phyloP scores from a whole-genome alignment of 2,113 vertebrate species.

The Apteryx mantelli region DNA sequence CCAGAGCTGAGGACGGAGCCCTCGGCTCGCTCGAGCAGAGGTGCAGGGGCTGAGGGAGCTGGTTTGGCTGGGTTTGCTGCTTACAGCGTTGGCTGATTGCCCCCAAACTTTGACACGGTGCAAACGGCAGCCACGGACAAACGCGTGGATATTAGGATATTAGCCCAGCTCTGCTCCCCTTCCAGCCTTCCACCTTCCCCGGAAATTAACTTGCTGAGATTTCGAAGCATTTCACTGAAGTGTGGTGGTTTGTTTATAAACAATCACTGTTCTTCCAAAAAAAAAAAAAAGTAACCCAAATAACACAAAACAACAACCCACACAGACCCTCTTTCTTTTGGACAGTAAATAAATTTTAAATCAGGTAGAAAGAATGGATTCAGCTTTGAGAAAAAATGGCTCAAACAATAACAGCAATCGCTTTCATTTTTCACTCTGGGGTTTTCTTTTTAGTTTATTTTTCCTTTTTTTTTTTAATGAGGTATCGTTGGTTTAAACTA shows the following conservation, averaged over 20 bases:
- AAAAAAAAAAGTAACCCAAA: neutral
- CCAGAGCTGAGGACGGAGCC: slow-evolving; percentile 45
- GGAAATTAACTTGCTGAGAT: slow-evolving; percentile 37
- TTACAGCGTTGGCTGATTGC: neutral
- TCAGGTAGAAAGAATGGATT: neutral
- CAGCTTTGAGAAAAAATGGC: slow-evolving; percentile 42
- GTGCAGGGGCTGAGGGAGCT: slow-evolving; percentile 24
- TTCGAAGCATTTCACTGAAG: neutral
- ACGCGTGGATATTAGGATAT: neutral
- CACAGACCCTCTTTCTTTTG: neutral
- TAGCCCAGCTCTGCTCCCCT: neutral
- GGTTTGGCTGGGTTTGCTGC: slow-evolving; percentile 35
- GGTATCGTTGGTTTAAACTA: slow-evolving; percentile 66
- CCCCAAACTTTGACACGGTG: slow-evolving; percentile 56
- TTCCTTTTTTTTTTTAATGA: slow-evolving; percentile 60
- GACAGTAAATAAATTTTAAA: neutral
- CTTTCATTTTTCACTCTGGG: neutral
- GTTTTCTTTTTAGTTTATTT: slow-evolving; percentile 32
- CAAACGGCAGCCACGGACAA: slow-evolving; percentile 17
- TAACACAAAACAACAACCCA: neutral
- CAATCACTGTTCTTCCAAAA: neutral
- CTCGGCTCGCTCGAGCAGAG: slow-evolving; percentile 17
- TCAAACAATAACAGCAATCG: slow-evolving; percentile 35
- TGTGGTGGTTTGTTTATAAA: neutral
- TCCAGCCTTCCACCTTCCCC: neutral